These are phyloP conservation scores for Eledone cirrhosa DNA, from an alignment of 2,888 invertebrate species.

Conservation along the genomic window DNA sequence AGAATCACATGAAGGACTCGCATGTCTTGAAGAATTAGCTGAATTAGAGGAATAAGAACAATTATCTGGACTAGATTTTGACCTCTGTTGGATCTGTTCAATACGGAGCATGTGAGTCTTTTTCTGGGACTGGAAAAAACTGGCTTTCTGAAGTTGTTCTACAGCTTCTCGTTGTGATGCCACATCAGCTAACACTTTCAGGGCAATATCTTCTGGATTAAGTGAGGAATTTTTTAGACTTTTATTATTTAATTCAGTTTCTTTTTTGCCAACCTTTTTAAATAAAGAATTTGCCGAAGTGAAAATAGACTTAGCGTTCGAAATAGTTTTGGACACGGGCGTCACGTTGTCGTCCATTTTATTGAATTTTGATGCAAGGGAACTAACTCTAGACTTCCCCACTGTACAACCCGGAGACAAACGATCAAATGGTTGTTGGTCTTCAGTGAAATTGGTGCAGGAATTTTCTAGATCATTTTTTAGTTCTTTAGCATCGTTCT, in stretches of 20 bases:
- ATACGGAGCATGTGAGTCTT: constrained; percentile 32
- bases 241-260: constrained; percentile 27
- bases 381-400: constrained; percentile 15
- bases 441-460: background rate
- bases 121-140: constrained; percentile 46
- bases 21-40: constrained; percentile 13
- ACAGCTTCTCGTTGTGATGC: constrained; percentile 50
- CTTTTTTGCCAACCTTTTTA: constrained; percentile 24
- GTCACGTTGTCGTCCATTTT: constrained; percentile 36
- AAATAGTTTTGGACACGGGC: constrained; percentile 33
- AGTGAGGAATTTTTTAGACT: constrained; percentile 36
- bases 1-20: constrained; percentile 10
- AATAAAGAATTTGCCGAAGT: constrained; percentile 29
- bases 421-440: constrained; percentile 22
- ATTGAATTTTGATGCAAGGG: constrained; percentile 32
- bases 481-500: no score
- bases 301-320: constrained; percentile 31
- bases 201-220: constrained; percentile 54
- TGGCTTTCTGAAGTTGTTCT: constrained; percentile 53
- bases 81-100: constrained; percentile 7
- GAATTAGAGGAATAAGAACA: background rate
- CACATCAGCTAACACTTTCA: constrained; percentile 57
- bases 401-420: constrained; percentile 21
- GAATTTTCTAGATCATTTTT: no score
- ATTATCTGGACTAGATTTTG: constrained; percentile 15